Percentiles rank a stretch among this genome's conserved stretches.
Evolutionary conservation across 30 jellyfish, hydroid and myxozoan genomes (phyloP).

Genomic region (Turritopsis rubra): DNA sequence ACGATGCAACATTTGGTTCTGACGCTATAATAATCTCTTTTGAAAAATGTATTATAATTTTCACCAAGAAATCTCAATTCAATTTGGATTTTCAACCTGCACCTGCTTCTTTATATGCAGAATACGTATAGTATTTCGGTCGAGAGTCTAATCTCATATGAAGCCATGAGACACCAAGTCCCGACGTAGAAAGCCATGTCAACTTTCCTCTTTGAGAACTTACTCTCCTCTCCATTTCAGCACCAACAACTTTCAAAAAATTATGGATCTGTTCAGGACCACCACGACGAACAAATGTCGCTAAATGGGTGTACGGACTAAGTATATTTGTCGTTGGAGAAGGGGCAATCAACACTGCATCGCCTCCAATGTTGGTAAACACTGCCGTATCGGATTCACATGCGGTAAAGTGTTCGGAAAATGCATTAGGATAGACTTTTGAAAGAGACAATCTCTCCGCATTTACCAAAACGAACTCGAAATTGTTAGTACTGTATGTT

Average conservation of each 20-base stretch:
- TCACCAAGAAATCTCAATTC: no score
- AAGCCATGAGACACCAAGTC: slow-evolving; percentile 36
- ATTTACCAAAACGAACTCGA: neutral
- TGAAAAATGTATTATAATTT: no score
- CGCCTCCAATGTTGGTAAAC: slow-evolving; percentile 28
- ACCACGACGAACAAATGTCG: slow-evolving; percentile 12
- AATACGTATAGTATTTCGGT: slow-evolving; percentile 29
- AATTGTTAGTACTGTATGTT: neutral
- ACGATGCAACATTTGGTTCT: no score
- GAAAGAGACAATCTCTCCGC: neutral
- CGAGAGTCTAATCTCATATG: slow-evolving; percentile 30
- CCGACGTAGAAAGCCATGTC: slow-evolving; percentile 39
- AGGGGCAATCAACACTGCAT: slow-evolving; percentile 40
- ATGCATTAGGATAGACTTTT: neutral
- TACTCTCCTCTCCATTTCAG: neutral
- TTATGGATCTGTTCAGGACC: slow-evolving; percentile 12
- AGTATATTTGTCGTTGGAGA: neutral
- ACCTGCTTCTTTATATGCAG: slow-evolving; percentile 14
- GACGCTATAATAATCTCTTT: no score
- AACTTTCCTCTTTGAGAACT: neutral
- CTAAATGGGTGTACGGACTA: slow-evolving; percentile 7
- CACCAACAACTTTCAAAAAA: slow-evolving; percentile 5
- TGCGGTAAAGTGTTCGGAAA: neutral
- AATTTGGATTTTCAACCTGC: no score
- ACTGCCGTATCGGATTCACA: neutral